Conservation (phyloP, 2,113 vertebrate species). For the Zosterops japonicus region DNA sequence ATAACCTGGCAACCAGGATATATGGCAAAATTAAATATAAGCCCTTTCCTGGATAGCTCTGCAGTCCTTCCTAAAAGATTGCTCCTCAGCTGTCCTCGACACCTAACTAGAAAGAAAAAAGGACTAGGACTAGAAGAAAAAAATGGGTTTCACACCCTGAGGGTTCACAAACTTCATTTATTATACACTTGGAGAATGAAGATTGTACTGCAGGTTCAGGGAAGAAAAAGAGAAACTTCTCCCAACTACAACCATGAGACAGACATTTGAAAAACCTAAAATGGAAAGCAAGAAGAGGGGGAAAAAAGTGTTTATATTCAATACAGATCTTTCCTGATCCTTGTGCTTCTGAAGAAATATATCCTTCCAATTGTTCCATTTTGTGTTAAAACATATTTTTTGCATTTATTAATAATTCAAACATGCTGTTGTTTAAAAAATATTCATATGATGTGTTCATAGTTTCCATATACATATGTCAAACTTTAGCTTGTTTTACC, state of each 20-base stretch:
- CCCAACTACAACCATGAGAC: background rate
- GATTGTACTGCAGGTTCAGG: background rate
- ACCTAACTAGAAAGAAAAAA: background rate
- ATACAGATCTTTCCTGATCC: constrained; percentile 21
- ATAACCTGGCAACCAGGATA: constrained; percentile 9
- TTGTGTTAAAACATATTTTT: constrained; percentile 56
- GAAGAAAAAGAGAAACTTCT: background rate
- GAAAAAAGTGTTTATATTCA: background rate
- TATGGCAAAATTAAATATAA: constrained; percentile 31
- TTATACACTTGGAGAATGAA: constrained; percentile 1
- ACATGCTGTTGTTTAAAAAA: constrained; percentile 38
- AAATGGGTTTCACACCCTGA: constrained; percentile 22
- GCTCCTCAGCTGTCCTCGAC: background rate
- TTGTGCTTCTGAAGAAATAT: constrained; percentile 43
- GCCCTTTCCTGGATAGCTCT: background rate
- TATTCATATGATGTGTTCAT: constrained; percentile 29
- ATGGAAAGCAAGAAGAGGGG: background rate
- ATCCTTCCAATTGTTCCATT: constrained; percentile 54
- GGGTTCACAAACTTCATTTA: constrained; percentile 50
- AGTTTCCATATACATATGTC: constrained; percentile 41
- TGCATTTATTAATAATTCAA: constrained; percentile 63
- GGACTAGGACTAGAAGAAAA: background rate
- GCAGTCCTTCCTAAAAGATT: background rate
- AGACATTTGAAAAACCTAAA: constrained; percentile 7
- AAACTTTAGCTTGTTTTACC: constrained; percentile 58